Evolutionary conservation across 2,797 vertebrate species (phyloP), one percentile per base, ranked within the genome.

Genomic region (Macropodus opercularis): DNA sequence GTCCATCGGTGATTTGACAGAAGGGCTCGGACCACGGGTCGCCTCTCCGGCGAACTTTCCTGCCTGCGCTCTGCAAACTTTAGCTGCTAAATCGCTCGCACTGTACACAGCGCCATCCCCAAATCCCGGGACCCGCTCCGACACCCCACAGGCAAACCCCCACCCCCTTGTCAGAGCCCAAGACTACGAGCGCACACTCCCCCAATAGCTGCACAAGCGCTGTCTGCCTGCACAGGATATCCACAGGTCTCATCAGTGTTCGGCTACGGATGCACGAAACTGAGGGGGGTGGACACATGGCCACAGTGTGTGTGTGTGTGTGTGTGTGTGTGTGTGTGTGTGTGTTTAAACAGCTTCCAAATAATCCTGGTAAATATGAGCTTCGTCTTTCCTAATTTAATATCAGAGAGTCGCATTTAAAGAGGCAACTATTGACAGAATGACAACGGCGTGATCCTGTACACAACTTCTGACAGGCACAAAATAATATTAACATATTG

Each of bases 81-180:
- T 91, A 92, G 87, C 92, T 80, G 88, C 88, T 63, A 81, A 71
- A 83, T 89, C 79, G 59, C 83, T 89, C 84, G 48, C 80, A 88
- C 90, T 90, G 91, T 89, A 87, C 89, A 89, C 90, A 92, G 92
- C 92, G 92, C 91, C 91, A 91, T 93, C 92, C 86, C 90, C 81
- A 51, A 84, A 80, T 57, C 78, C 76, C 67, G 79, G 77, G 85
- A 87, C 86, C 86, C 78, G 77, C 79, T 85, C 48, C 80, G 72
- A 84, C 86, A 90, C 88, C 89, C 89, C 83, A 67, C 81, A 87
- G 69, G 67, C 80, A 83, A 78, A 87, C 83, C 59, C 81, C 85
- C 62, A 81, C 69, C 69, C 69, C 69, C 72, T 70, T 40, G 56
- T 56, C 77, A 51, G 40, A 66, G 62, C 73, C 62, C 56, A 27